Evolutionary conservation across 1,140 invertebrate species (phyloP), one percentile per base, ranked within the genome.

Genomic region (Lordiphosa collinella): DNA sequence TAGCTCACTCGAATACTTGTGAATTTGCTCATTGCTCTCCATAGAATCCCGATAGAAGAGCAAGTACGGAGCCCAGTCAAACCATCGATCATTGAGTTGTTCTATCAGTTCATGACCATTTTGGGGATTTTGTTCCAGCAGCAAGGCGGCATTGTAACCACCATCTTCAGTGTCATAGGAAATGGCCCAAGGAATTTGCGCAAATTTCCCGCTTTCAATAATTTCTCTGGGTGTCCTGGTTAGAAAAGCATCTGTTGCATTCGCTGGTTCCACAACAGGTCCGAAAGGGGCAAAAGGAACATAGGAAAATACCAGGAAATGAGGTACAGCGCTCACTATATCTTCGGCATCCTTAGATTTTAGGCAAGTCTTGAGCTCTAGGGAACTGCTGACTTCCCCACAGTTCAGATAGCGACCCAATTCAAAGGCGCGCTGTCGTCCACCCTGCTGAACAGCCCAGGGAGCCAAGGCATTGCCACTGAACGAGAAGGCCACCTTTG

Each of bases 261-360:
- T 29, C 25, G 1, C 1, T 0, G 66, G 36, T 44, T 93, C 92
- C 0, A 91, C 67, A 0, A 91, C 90, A 6, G 92, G 91, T 2
- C 91, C 91, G 72, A 92, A 93, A 1, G 92, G 91, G 4, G 90
- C 84, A 55, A 91, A 92, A n/a, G 92, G 92, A 70, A 91, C 91
- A 47, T 90, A 92, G 9, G 89, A 68, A 82, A 91, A 92, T n/a
- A 86, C 58, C 0, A 75, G 62, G 13, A 86, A 82, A 9, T 55
- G 44, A 8, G 32, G 43, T 1, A 84, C 74, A 5, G 60, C 61
- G 3, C 43, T 41, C 0, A 84, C 82, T 38, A 86, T 64, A 4
- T 75, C 52, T 5, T 14, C 16, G 0, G 91, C 90, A 9, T 90
- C 82, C 47, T 90, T 89, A 3, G 89, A 74, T 61, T 91, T 89